Evolutionary conservation across 2,113 vertebrate genomes (phyloP).

Genomic region (Mungos mungo): DNA sequence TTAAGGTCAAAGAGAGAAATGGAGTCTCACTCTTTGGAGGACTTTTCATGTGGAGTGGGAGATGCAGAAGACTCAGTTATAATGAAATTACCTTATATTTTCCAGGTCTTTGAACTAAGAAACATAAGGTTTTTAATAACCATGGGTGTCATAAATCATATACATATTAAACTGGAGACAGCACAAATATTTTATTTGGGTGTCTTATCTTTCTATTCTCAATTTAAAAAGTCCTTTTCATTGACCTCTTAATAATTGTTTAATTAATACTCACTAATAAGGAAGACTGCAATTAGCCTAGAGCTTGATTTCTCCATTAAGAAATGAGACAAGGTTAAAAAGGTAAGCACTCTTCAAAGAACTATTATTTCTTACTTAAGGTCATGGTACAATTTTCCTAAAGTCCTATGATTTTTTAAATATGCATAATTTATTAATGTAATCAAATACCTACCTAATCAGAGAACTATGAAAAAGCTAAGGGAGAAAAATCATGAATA

Average conservation of each 20-base stretch:
- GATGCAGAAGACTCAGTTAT: neutral
- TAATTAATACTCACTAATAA: conserved; percentile 32
- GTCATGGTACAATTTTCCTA: neutral
- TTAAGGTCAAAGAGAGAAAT: neutral
- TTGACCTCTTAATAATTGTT: neutral
- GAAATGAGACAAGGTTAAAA: neutral
- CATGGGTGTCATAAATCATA: neutral
- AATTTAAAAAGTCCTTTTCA: neutral
- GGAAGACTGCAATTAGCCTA: neutral
- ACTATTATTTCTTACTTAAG: neutral
- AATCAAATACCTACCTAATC: neutral
- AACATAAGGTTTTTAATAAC: neutral
- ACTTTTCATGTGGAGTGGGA: neutral
- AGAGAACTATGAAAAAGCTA: neutral
- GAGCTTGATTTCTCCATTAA: neutral
- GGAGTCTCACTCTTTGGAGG: neutral
- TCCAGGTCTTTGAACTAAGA: neutral
- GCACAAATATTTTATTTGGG: neutral
- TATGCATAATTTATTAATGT: neutral
- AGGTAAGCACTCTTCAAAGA: neutral
- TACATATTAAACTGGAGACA: neutral
- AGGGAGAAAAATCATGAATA: neutral
- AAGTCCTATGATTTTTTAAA: neutral
- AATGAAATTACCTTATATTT: neutral
- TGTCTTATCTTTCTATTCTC: neutral